A percentile compares a stretch with the other conserved stretches of the same genome.
phyloP scores from a whole-genome alignment of 1,140 invertebrate genomes.

The Calycopis cecrops region DNA sequence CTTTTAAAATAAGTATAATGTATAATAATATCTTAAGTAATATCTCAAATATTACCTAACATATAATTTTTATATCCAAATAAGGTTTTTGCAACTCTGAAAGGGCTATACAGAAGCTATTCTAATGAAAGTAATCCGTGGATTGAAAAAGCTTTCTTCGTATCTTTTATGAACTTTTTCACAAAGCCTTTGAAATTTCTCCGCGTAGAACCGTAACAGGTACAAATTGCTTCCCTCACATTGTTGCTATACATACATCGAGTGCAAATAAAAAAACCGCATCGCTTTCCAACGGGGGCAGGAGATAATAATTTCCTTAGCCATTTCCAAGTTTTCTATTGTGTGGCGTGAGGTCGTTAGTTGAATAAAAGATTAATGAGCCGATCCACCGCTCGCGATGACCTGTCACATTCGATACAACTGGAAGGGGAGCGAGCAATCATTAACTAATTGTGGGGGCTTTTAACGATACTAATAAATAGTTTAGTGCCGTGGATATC shows the following conservation, averaged over 20 bases:
- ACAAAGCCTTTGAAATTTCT: conserved; percentile 20
- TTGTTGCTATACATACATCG: conserved; percentile 10
- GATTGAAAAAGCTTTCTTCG: conserved; percentile 12
- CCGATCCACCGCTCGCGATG: conserved; percentile 41
- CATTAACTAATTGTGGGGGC: conserved; percentile 38
- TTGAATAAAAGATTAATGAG: conserved; percentile 70
- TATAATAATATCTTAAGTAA: too few species aligned
- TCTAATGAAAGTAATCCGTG: neutral
- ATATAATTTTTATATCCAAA: too few species aligned
- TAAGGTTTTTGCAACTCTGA: too few species aligned
- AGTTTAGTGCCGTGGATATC: conserved; percentile 4
- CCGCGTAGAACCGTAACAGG: conserved; percentile 13
- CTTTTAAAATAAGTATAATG: too few species aligned
- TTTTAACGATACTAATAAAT: conserved; percentile 24
- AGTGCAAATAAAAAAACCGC: neutral
- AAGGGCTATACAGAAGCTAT: too few species aligned
- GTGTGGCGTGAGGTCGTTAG: conserved; percentile 40
- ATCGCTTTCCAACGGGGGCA: conserved; percentile 12
- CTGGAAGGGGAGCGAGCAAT: conserved; percentile 39
- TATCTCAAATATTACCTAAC: too few species aligned
- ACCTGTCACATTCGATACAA: conserved; percentile 50
- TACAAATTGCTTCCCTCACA: conserved; percentile 14
- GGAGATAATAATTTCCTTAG: conserved; percentile 22
- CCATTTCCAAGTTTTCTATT: conserved; percentile 62
- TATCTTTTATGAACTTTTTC: conserved; percentile 11